Percentiles rank a stretch among this genome's conserved stretches.
These are phyloP conservation scores for Adrianichthys oophorus DNA, from an alignment of 2,797 vertebrate genomes.

Conservation along the genomic window DNA sequence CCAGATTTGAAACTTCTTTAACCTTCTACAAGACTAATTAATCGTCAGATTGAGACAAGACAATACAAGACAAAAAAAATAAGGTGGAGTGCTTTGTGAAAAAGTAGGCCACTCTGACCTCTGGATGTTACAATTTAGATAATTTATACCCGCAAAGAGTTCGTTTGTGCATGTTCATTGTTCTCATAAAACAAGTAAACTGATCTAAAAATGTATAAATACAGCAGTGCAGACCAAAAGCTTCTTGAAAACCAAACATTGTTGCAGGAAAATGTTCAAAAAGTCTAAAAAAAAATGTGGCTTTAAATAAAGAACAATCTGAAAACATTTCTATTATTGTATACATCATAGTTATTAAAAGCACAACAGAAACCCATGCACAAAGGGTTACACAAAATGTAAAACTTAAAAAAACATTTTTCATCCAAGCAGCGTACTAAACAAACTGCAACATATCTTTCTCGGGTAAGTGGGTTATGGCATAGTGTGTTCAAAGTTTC, in stretches of 20 bases:
- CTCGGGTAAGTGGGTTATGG: constrained; percentile 1
- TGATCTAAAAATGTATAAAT: no score
- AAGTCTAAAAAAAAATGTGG: neutral
- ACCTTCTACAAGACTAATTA: constrained; percentile 39
- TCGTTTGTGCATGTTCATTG: no score
- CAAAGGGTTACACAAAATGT: neutral
- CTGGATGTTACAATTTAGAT: constrained; percentile 5
- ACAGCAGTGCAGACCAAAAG: neutral
- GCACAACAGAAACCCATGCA: neutral
- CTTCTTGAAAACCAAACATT: neutral
- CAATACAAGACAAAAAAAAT: constrained; percentile 26
- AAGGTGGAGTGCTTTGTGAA: constrained; percentile 34
- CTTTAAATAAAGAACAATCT: neutral
- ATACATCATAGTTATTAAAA: neutral
- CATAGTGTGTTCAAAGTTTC: neutral
- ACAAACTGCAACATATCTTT: neutral
- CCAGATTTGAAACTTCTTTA: constrained; percentile 33
- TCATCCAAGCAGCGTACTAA: neutral
- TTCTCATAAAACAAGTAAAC: no score
- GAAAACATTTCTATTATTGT: neutral
- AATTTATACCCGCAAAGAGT: no score
- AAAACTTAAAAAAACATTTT: neutral
- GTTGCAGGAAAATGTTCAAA: neutral
- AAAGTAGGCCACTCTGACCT: constrained; percentile 57
- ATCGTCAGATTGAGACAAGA: constrained; percentile 50